phyloP scores from a whole-genome alignment of 2,888 invertebrate species.

The Ophion slaviceki region DNA sequence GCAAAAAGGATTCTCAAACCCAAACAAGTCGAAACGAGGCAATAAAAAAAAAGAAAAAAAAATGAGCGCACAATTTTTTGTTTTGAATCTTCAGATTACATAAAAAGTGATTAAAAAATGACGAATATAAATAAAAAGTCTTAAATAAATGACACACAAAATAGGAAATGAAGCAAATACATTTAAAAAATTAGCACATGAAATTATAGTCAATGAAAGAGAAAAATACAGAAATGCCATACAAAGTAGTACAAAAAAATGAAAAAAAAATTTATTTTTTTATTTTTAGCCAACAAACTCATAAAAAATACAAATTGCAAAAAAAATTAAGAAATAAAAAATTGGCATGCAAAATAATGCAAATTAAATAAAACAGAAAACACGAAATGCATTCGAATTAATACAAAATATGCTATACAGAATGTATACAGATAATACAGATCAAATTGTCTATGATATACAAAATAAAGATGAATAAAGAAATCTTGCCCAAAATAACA shows the following conservation, averaged over 20 bases:
- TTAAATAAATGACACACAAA: background rate
- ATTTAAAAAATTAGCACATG: background rate
- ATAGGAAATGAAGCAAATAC: background rate
- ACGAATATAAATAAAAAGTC: background rate
- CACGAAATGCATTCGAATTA: no score
- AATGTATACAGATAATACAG: no score
- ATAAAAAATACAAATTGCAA: no score
- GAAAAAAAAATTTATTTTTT: background rate
- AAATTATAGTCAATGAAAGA: background rate
- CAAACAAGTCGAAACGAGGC: background rate
- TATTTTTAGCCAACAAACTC: background rate
- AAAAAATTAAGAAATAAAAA: no score
- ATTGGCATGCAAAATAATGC: no score
- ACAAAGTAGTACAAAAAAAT: no score
- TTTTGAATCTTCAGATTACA: background rate
- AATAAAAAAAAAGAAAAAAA: background rate
- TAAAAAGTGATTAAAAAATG: background rate
- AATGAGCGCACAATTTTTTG: background rate
- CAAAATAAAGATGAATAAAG: no score
- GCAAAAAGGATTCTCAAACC: no score
- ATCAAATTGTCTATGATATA: no score
- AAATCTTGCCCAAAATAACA: no score
- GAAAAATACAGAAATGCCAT: background rate
- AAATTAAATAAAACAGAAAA: no score
- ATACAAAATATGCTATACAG: no score